Conservation (phyloP, 2,888 invertebrate genomes). For the Drosophila anceps region DNA sequence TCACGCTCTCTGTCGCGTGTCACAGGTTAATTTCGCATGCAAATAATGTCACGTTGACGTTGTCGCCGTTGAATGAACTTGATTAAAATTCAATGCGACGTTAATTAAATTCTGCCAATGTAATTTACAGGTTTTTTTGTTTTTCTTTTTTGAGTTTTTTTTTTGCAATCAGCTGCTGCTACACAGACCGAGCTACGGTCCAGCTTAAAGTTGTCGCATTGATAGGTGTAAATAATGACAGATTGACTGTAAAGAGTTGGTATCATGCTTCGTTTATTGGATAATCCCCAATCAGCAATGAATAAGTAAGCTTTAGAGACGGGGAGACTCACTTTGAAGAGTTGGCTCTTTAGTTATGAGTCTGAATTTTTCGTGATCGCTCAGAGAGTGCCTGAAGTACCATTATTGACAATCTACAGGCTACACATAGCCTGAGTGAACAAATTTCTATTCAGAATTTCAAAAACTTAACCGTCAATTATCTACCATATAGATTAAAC, state of each 20-base stretch:
- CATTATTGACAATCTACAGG: neutral
- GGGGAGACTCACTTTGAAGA: neutral
- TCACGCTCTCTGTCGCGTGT: slow-evolving; percentile 30
- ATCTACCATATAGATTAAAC: neutral
- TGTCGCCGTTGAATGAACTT: slow-evolving; percentile 75
- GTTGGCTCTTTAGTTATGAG: neutral
- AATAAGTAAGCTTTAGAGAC: neutral
- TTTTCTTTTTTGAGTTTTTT: neutral
- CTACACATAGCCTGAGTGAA: neutral
- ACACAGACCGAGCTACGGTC: neutral
- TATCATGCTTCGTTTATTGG: slow-evolving; percentile 4
- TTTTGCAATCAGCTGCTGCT: slow-evolving; percentile 2
- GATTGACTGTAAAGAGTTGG: neutral
- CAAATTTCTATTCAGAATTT: neutral
- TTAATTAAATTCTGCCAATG: slow-evolving; percentile 77
- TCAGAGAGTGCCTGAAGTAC: neutral
- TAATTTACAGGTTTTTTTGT: slow-evolving; percentile 54
- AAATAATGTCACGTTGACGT: slow-evolving; percentile 78
- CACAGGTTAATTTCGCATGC: slow-evolving; percentile 77
- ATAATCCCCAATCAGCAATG: slow-evolving; percentile 4
- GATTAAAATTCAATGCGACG: slow-evolving; percentile 80
- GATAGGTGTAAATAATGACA: slow-evolving; percentile 25
- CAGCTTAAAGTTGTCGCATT: slow-evolving; percentile 30
- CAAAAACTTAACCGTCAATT: neutral
- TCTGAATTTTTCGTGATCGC: neutral